Percentiles rank a stretch among this genome's conserved stretches.
These are phyloP conservation scores for Anadara kagoshimensis DNA, from an alignment of 1,140 invertebrate species.

Conservation along the genomic window DNA sequence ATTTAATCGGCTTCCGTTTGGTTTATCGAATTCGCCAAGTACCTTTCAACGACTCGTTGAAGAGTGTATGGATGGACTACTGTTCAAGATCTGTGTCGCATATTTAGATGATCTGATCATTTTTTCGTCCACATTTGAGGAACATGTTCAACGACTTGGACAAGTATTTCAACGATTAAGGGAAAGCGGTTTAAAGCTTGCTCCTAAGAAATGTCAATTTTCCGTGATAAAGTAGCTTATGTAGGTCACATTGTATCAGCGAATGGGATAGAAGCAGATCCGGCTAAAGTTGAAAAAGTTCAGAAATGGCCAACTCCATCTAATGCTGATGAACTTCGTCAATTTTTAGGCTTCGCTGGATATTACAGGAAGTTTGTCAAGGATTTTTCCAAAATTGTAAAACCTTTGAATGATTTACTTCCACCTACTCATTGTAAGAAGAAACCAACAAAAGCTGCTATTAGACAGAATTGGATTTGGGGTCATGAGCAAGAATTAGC, in stretches of 20 bases:
- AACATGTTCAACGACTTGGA: neutral
- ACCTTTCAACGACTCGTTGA: neutral
- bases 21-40: neutral
- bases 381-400: neutral
- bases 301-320: slow-evolving; percentile 2
- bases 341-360: neutral
- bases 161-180: neutral
- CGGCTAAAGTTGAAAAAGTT: slow-evolving; percentile 6
- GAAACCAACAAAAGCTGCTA: neutral
- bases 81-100: slow-evolving; percentile 2
- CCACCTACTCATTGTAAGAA: neutral
- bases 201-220: neutral
- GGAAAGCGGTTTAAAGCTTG: neutral
- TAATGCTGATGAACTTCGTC: slow-evolving; percentile 1
- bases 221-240: neutral
- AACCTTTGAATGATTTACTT: neutral
- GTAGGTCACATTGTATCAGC: slow-evolving; percentile 9
- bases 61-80: neutral
- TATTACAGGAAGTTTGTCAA: slow-evolving; percentile 2
- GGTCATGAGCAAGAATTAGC: neutral
- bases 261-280: slow-evolving; percentile 5
- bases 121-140: neutral
- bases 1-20: neutral
- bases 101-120: slow-evolving; percentile 15
- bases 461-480: neutral